phyloP scores from a whole-genome alignment of 37 sponge, comb jelly and placozoan species.

The Chondrilla cf. caribensis region DNA sequence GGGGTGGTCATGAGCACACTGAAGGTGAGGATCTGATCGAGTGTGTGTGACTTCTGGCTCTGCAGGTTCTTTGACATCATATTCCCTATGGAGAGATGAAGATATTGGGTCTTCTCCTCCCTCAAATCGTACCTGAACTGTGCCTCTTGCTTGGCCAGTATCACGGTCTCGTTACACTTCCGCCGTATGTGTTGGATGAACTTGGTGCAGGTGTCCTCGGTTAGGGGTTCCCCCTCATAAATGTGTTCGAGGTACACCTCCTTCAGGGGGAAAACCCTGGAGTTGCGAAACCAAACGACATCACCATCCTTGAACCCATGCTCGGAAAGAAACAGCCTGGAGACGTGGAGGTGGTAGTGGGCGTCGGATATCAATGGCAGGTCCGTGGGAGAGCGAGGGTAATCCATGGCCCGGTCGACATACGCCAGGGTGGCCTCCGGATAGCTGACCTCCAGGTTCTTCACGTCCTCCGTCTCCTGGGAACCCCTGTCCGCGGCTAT shows the following conservation, averaged over 20 bases:
- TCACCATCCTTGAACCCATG: constrained; percentile 44
- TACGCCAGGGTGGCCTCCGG: background rate
- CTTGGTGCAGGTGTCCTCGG: background rate
- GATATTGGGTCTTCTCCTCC: background rate
- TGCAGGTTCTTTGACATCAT: background rate
- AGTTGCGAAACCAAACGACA: constrained; percentile 46
- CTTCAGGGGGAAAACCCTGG: constrained; percentile 31
- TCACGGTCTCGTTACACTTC: background rate
- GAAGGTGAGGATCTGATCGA: constrained; percentile 7
- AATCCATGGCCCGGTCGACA: background rate
- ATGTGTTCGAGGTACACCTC: constrained; percentile 22
- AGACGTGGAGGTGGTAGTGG: constrained; percentile 6
- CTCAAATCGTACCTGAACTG: constrained; percentile 2
- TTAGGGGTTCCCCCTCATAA: background rate
- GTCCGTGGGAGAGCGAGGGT: background rate
- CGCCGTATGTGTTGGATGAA: constrained; percentile 26
- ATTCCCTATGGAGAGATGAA: background rate
- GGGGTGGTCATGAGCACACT: constrained; percentile 33
- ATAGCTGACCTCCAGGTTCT: background rate
- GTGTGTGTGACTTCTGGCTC: background rate
- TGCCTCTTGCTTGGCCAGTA: constrained; percentile 30
- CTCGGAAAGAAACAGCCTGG: constrained; percentile 26
- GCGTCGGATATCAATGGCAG: background rate
- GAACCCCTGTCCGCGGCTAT: background rate
- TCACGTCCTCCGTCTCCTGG: background rate